Evolutionary conservation across 2,113 vertebrate genomes (phyloP).

Genomic region (Diadophis punctatus): DNA sequence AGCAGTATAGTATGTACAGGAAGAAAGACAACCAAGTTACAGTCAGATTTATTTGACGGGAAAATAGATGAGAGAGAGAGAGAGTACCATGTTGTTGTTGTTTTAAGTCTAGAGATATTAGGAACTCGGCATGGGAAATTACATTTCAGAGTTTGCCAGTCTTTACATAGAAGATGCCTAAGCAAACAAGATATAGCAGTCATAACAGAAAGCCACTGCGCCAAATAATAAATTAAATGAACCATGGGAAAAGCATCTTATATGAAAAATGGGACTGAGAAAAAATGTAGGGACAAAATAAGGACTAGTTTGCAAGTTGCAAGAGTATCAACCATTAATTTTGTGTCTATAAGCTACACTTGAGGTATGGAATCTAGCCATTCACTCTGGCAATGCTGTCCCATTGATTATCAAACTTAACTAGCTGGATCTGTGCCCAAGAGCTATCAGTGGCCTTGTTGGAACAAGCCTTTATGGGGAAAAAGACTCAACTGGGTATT

Average conservation of each 20-base stretch:
- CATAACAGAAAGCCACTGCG: background rate
- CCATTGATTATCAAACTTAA: background rate
- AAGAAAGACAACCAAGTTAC: background rate
- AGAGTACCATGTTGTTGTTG: background rate
- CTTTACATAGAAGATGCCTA: background rate
- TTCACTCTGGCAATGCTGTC: background rate
- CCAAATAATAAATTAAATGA: background rate
- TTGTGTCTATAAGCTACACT: background rate
- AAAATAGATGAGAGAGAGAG: background rate
- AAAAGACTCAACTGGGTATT: background rate
- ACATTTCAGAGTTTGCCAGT: background rate
- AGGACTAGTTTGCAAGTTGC: background rate
- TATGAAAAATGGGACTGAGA: fast-evolving
- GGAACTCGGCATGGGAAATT: background rate
- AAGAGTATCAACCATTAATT: background rate
- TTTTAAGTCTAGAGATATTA: background rate
- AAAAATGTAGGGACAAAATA: background rate
- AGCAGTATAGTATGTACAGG: background rate
- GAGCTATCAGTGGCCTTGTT: background rate
- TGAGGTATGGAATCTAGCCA: background rate
- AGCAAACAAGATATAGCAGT: background rate
- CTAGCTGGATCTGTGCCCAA: background rate
- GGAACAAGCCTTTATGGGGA: background rate
- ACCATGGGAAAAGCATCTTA: background rate
- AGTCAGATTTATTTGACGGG: background rate